Evolutionary conservation across 1,140 invertebrate genomes (phyloP), one percentile per base, ranked within the genome.

Genomic region (Drosophila leontia): DNA sequence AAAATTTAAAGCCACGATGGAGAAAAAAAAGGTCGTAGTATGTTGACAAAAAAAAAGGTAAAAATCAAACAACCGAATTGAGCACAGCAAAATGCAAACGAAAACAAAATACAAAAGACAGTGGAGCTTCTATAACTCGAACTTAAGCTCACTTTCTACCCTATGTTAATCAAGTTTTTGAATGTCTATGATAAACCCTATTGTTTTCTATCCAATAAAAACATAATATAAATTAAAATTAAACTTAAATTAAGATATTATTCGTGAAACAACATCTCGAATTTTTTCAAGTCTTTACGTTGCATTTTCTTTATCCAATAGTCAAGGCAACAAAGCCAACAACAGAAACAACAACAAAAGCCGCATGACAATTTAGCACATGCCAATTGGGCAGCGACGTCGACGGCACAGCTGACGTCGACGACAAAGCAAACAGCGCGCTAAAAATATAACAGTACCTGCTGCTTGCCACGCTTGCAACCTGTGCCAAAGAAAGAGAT

Each of bases 381-480:
- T 88, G 84, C 72, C 80, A 82, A 82, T 82, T 87, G 80, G 65
- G 32, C 61, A 64, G 72, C 70, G 42, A 41, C 50, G 69, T 12
- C 29, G 15, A 48, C 74, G 19, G n/a, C 51, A 23, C 62, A 17
- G 51, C 53, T n/a, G 15, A 35, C 59, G 63, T 67, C 41, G 60
- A n/a, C 44, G 44, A 9, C 62, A 62, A 35, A 50, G 51, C 53
- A 19, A 69, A 44, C 75, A 77, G 37, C 62, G 62, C 59, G 83
- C 83, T 86, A 87, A 77, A 86, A 86, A 86, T 86, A 87, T 86
- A 86, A 87, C 83, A 80, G 83, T 87, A 82, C 79, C 76, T 82
- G 75, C 79, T 86, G 82, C 78, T 82, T 70, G 64, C 63, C 81
- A 70, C 82, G 78, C 82, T 86, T 86, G 83, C 83, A 87, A 77